Evolutionary conservation across 2,113 vertebrate genomes (phyloP).

Genomic region (Turnix velox): DNA sequence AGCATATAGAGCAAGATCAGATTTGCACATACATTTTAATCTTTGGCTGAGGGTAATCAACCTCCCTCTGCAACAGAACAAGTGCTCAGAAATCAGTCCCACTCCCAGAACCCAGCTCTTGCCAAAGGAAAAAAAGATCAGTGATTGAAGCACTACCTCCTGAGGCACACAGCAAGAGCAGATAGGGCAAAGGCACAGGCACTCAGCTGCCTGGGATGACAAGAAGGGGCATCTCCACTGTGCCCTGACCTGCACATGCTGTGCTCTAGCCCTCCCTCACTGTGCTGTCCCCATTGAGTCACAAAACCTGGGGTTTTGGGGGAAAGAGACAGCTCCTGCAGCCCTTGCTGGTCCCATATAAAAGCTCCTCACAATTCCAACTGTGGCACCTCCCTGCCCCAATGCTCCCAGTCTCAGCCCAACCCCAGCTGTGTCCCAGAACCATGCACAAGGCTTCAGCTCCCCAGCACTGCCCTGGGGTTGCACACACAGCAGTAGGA

Average conservation of each 20-base stretch:
- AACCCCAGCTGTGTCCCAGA: rapidly evolving
- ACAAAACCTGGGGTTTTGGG: not conserved
- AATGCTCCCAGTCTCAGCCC: not conserved
- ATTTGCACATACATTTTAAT: conserved; percentile 14
- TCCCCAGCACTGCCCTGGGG: not conserved
- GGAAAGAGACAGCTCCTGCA: too few species aligned
- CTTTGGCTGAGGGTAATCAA: not conserved
- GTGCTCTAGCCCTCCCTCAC: not conserved
- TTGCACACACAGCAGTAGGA: rapidly evolving
- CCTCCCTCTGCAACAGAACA: not conserved
- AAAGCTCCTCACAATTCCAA: not conserved
- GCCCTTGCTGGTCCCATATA: not conserved
- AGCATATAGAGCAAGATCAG: not conserved
- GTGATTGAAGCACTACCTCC: not conserved
- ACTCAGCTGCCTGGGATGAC: not conserved
- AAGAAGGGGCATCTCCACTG: not conserved
- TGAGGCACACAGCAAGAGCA: too few species aligned
- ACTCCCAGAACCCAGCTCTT: not conserved
- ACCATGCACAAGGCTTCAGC: rapidly evolving
- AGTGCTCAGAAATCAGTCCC: not conserved
- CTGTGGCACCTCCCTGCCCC: not conserved
- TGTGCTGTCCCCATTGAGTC: not conserved
- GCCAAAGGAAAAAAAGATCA: rapidly evolving
- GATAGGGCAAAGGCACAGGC: too few species aligned
- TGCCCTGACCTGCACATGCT: too few species aligned